Base-by-base conservation (phyloP, 2,113 vertebrate species). In the Oreochromis tanganicae region DNA sequence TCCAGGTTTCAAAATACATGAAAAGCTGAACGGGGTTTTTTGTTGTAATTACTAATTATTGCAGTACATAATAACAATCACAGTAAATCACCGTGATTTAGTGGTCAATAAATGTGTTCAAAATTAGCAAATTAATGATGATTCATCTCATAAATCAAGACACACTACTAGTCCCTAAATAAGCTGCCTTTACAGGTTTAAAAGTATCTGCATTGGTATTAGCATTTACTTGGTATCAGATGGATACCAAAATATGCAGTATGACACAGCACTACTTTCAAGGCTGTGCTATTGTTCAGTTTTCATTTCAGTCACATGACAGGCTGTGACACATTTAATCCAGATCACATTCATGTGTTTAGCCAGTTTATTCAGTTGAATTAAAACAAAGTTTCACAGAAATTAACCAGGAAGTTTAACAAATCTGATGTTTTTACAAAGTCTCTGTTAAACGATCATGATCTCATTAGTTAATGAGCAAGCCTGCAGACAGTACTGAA, bases 61-160 rank as follows among this genome's bases (percentile, higher is more conserved):
- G 32, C 17, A 11, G 32, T 36, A 66, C 6, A 1, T 7, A 66
- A 66, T n/a, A 17, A n/a, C 61, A 36, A 66, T 66, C 61, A 66
- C 59, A 63, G 57, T 61, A 34, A 61, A 61, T 55, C 54, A 12
- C n/a, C 24, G n/a, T 24, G 21, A 13, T 56, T 56, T 24, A 55
- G 54, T 55, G 54, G 54, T 55, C 50, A 21, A 55, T 10, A 55
- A 55, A 55, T 21, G 52, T 11, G 9, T 6, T 55, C n/a, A 55
- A 55, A 55, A 21, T 55, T 0, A 21, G 52, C 11, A 21, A 54
- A 21, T 4, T 21, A 54, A 54, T 11, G 5, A 54, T 54, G 52
- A 54, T 19, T 32, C 0, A 32, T 32, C 57, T 61, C 29, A 34
- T 4, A 0, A 6, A 61, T 32, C 29, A 61, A 16, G 0, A 0